Evolutionary conservation across 2,888 invertebrate species (phyloP), one percentile per base, ranked within the genome.

Genomic region (Xestia c-nigrum): DNA sequence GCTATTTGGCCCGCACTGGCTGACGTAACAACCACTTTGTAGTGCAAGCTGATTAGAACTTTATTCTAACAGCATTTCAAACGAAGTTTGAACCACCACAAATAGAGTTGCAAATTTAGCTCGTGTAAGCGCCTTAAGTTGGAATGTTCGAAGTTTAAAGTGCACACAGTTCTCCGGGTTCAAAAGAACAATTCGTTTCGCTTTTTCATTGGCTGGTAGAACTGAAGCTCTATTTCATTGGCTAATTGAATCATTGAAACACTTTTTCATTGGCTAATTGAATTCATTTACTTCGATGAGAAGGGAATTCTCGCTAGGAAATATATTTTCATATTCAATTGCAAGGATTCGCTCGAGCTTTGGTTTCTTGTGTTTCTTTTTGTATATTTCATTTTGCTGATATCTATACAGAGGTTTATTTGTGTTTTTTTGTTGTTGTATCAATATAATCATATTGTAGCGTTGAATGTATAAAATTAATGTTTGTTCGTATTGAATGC

Each of bases 221-320:
- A 80, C 64, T 65, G 40, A 72, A 80, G 38, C 43, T 1, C 40
- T 80, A 73, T 80, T 43, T 73, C 64, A 68, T 59, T 82, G 52
- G 64, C 19, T 83, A 83, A 76, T 71, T 79, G 46, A 40, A 79
- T 79, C 79, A 67, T 74, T 84, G 69, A 69, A 72, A 70, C 74
- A 46, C 81, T 80, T 73, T 81, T 76, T 71, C 50, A 72, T 70
- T 72, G 50, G 69, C 47, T 80, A 83, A 83, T 83, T 85, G 74
- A 66, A 74, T 85, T 71, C 61, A 74, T 81, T 76, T 57, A 31
- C 1, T 43, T 52, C 64, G 24, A 66, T 46, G 50, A 65, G 76
- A n/a, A 52, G 19, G 14, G 16, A 43, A 46, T 46, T 43, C 10
- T 77, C 14, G 31, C 16, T 24, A 7, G 46, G 31, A 52, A 68